Evolutionary conservation across 1,140 invertebrate species (phyloP).

Genomic region (Eciton burchellii): DNA sequence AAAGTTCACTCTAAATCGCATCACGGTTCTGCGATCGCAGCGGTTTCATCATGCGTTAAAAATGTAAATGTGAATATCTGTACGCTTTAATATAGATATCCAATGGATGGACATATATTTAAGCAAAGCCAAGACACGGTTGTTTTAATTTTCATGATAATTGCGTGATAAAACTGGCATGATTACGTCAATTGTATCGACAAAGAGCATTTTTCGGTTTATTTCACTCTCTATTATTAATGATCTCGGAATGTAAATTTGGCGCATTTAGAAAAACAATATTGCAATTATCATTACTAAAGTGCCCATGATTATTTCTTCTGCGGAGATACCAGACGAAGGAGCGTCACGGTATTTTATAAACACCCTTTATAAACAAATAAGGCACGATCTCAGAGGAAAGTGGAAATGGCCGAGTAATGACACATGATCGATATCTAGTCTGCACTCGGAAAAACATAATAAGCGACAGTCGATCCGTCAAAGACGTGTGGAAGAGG

Average conservation of each 20-base stretch:
- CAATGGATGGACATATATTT: background rate
- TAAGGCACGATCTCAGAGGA: background rate
- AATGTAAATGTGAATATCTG: background rate
- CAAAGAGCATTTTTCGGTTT: too few species aligned
- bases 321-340: background rate
- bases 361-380: background rate
- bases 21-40: background rate
- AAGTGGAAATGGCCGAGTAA: background rate
- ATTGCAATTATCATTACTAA: slow-evolving; percentile 4
- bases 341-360: too few species aligned
- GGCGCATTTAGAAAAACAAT: background rate
- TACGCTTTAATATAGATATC: background rate
- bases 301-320: background rate
- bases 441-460: slow-evolving; percentile 10
- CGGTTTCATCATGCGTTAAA: too few species aligned
- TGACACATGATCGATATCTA: slow-evolving; percentile 16
- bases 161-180: background rate
- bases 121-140: background rate
- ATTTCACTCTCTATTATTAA: too few species aligned
- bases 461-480: slow-evolving; percentile 40
- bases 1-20: background rate
- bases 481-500: slow-evolving; percentile 46
- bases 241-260: background rate
- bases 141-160: background rate
- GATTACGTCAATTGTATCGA: background rate